Base-by-base conservation (phyloP, 1,140 invertebrate species). In the Drosophila seguyi region DNA sequence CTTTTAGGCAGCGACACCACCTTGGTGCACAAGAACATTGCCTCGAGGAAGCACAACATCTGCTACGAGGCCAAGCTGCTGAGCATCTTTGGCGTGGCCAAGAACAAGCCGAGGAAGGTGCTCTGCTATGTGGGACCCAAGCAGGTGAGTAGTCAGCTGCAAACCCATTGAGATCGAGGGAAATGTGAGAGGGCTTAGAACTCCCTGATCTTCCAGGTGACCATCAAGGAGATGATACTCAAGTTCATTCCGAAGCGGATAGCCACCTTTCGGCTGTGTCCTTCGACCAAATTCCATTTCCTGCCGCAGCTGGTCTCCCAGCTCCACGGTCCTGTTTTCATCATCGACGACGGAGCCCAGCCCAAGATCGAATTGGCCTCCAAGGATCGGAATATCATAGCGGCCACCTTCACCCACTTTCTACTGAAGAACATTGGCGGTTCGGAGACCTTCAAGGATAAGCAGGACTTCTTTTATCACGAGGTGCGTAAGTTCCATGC, bases 361-460 rank as follows among this genome's bases (percentile, higher is more conserved):
- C 96, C 97, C 0, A 95, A 96, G 82, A 95, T 98, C 22, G 96
- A 96, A 93, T 93, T 99, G 68, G 95, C 95, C 62, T 96, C 96
- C 13, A 95, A 96, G 71, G 97, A 98, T 93, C 94, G 97, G 4
- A 97, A 98, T 93, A 96, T 98, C 22, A 97, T 99, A 68, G 97
- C 97, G 5, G 98, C 98, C 44, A 97, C 97, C 7, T 99, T 98
- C 93, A 97, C 97, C 1, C 96, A 98, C 86, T 98, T 98, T 92
- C 94, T 99, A 44, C 93, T 98, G n/a, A 98, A 98, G 93, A 98
- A 98, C 94, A 98, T 98, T 88, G 98, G 98, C 52, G 98, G 98
- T 7, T 98, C 97, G 27, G 98, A 99, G 94, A 98, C 97, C 29
- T 99, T 99, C 90, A 97, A 98, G 93, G 98, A 98, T 92, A 99